These are phyloP conservation scores for Cephalotes varians DNA, from an alignment of 2,888 invertebrate genomes.

Conservation along the genomic window DNA sequence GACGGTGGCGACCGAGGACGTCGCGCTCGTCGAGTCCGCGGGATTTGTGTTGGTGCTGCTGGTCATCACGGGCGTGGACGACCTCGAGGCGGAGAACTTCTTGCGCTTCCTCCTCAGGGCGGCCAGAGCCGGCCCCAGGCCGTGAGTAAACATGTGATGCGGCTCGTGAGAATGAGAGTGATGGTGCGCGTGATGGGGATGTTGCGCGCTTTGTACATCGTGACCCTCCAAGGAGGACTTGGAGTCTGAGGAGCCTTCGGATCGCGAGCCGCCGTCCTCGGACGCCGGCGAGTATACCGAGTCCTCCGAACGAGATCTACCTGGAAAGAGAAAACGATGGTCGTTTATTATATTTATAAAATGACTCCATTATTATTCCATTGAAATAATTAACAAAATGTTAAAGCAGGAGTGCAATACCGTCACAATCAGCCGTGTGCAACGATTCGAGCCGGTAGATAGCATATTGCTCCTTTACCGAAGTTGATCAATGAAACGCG, in stretches of 20 bases:
- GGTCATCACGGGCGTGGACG: constrained; percentile 87
- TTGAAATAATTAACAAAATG: too few relatives aligned
- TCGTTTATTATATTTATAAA: neutral
- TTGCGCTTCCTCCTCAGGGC: constrained; percentile 93
- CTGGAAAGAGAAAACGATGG: constrained; percentile 64
- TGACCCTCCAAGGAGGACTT: constrained; percentile 88
- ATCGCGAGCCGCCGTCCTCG: constrained; percentile 89
- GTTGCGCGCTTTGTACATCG: constrained; percentile 54
- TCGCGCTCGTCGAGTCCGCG: constrained; percentile 69
- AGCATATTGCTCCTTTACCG: too few relatives aligned
- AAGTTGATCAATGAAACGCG: too few relatives aligned
- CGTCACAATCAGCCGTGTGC: too few relatives aligned
- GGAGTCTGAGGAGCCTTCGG: constrained; percentile 90
- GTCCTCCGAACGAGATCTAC: constrained; percentile 91
- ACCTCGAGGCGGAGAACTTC: constrained; percentile 93
- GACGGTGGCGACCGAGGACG: constrained; percentile 67
- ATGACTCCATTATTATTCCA: neutral
- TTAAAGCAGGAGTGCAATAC: too few relatives aligned
- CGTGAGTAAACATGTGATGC: constrained; percentile 81
- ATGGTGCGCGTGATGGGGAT: constrained; percentile 76
- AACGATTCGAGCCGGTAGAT: too few relatives aligned
- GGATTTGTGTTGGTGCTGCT: constrained; percentile 84
- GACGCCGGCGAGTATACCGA: constrained; percentile 91
- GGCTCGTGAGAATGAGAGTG: constrained; percentile 77
- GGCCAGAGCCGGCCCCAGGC: constrained; percentile 88